Evolutionary conservation across 1,140 invertebrate genomes (phyloP).

Genomic region (Babylonia areolata): DNA sequence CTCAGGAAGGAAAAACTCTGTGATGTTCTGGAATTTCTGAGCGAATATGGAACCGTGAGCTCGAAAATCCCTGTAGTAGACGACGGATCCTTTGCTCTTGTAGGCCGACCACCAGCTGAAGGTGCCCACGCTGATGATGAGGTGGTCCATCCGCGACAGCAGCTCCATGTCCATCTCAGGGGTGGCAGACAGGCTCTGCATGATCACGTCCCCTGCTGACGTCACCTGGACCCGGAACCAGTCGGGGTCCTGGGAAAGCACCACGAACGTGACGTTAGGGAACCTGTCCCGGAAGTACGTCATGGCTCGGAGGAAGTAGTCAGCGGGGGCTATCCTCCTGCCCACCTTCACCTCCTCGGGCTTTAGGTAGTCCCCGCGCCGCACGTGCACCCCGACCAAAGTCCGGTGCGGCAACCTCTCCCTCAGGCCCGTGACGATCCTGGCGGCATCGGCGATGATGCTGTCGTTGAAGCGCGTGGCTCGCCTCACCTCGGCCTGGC

Average conservation of each 20-base stretch:
- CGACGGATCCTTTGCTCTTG: conserved; percentile 57
- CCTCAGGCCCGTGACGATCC: too few species aligned
- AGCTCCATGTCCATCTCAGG: conserved; percentile 60
- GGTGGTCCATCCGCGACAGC: conserved; percentile 61
- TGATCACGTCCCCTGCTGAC: conserved; percentile 25
- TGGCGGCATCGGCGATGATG: too few species aligned
- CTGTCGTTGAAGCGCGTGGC: too few species aligned
- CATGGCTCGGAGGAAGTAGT: conserved; percentile 37
- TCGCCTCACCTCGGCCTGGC: too few species aligned
- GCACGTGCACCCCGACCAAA: conserved; percentile 50
- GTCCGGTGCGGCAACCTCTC: too few species aligned
- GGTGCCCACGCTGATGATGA: conserved; percentile 63
- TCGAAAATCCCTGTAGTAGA: conserved; percentile 57
- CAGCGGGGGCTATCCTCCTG: background rate
- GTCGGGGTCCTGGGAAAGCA: background rate
- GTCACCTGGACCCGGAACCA: conserved; percentile 34
- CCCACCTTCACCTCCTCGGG: background rate
- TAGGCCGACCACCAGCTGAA: conserved; percentile 70
- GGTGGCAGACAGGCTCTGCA: conserved; percentile 5
- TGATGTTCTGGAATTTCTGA: background rate
- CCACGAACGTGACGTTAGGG: conserved; percentile 34
- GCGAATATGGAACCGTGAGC: background rate
- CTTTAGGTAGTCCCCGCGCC: conserved; percentile 44
- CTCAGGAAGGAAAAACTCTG: background rate
- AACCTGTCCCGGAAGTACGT: conserved; percentile 36